These are phyloP conservation scores for Austrofundulus limnaeus DNA, from an alignment of 2,113 vertebrate species.

Conservation along the genomic window DNA sequence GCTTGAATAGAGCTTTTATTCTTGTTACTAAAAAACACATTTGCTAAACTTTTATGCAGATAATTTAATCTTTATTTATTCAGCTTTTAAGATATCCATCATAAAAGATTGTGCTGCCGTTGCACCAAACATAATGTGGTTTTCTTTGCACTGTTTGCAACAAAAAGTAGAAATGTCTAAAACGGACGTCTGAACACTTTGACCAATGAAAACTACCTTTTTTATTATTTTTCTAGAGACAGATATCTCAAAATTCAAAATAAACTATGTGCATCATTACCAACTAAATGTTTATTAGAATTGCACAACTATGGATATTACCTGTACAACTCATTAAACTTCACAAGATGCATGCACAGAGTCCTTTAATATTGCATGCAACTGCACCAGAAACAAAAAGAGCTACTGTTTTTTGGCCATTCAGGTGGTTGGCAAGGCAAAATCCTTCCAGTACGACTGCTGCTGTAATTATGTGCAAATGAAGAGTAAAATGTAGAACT, in stretches of 20 bases:
- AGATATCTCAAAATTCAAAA: neutral
- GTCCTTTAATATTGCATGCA: constrained; percentile 47
- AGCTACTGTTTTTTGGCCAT: constrained; percentile 28
- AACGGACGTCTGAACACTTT: neutral
- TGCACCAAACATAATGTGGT: neutral
- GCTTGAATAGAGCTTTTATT: constrained; percentile 2
- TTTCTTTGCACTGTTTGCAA: neutral
- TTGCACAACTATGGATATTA: neutral
- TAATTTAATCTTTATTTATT: neutral
- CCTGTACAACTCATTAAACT: constrained; percentile 20
- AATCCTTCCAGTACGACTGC: constrained; percentile 45
- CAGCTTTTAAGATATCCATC: neutral
- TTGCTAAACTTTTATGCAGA: constrained; percentile 6
- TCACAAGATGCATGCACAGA: constrained; percentile 55
- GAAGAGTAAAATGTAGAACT: constrained; percentile 20
- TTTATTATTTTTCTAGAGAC: neutral
- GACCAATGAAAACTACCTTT: neutral
- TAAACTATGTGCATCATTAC: neutral
- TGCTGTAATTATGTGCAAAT: neutral
- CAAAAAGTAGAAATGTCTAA: neutral
- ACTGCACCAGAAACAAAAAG: constrained; percentile 34
- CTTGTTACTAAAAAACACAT: constrained; percentile 9
- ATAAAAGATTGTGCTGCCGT: neutral
- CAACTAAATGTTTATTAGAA: neutral
- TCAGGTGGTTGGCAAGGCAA: constrained; percentile 38